phyloP scores from a whole-genome alignment of 2,113 vertebrate species.

The Rana temporaria region DNA sequence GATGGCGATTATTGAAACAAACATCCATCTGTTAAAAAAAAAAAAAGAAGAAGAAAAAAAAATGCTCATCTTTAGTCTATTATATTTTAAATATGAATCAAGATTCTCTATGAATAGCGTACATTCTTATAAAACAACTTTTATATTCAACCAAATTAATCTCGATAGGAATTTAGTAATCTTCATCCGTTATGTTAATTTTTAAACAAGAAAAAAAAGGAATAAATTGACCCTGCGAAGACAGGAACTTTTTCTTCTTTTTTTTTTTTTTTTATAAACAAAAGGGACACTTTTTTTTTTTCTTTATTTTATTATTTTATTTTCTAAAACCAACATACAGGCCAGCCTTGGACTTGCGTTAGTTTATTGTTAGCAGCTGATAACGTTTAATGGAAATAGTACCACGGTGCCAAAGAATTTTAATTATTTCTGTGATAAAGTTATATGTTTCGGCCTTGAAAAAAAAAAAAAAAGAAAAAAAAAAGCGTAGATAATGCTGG shows the following conservation, averaged over 20 bases:
- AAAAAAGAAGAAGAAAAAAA: too few species aligned
- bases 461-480: slow-evolving; percentile 81
- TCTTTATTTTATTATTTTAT: slow-evolving; percentile 76
- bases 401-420: slow-evolving; percentile 97
- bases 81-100: slow-evolving; percentile 66
- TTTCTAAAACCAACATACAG: slow-evolving; percentile 84
- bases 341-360: slow-evolving; percentile 88
- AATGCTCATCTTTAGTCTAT: slow-evolving; percentile 60
- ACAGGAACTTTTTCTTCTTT: slow-evolving; percentile 65
- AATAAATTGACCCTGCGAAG: slow-evolving; percentile 78
- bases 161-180: slow-evolving; percentile 21
- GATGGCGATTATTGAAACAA: slow-evolving; percentile 50
- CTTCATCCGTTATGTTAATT: slow-evolving; percentile 10
- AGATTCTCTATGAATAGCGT: slow-evolving; percentile 73
- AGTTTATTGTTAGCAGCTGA: slow-evolving; percentile 95
- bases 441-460: slow-evolving; percentile 99
- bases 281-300: slow-evolving; percentile 71
- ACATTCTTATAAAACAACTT: slow-evolving; percentile 28
- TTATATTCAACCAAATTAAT: neutral
- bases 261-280: slow-evolving; percentile 56
- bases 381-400: slow-evolving; percentile 99
- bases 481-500: slow-evolving; percentile 97
- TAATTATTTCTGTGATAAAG: slow-evolving; percentile 99
- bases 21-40: slow-evolving; percentile 56
- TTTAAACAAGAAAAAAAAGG: slow-evolving; percentile 62